A percentile compares a stretch with the other conserved stretches of the same genome.
Evolutionary conservation across 2,888 invertebrate species (phyloP).

Genomic region (Falcaria lacertinaria): DNA sequence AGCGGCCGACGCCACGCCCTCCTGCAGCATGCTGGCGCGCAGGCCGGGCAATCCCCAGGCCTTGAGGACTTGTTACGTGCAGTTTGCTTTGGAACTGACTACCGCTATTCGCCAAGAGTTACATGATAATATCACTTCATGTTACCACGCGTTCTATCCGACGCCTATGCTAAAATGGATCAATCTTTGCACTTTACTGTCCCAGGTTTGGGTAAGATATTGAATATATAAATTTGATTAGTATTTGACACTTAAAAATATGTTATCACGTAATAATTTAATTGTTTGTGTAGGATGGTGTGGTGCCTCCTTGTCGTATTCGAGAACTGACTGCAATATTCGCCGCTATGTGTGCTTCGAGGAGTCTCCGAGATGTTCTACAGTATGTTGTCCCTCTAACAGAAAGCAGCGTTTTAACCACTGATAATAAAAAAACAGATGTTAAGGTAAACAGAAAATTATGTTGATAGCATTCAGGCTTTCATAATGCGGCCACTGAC

Average conservation of each 20-base stretch:
- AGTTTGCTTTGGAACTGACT: slow-evolving; percentile 81
- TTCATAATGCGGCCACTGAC: background rate
- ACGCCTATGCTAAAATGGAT: slow-evolving; percentile 96
- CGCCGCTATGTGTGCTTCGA: slow-evolving; percentile 87
- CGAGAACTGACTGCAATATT: slow-evolving; percentile 83
- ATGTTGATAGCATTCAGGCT: background rate
- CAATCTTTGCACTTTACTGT: slow-evolving; percentile 90
- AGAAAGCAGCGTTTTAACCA: slow-evolving; percentile 34
- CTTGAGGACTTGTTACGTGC: slow-evolving; percentile 62
- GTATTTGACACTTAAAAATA: no score
- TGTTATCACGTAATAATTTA: no score
- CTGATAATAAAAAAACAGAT: slow-evolving; percentile 43
- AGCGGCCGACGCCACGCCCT: slow-evolving; percentile 83
- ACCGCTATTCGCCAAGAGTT: slow-evolving; percentile 92
- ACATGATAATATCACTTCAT: slow-evolving; percentile 92
- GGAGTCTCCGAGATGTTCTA: slow-evolving; percentile 60
- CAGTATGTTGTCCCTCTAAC: slow-evolving; percentile 65
- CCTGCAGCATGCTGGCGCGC: slow-evolving; percentile 53
- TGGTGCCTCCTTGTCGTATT: slow-evolving; percentile 43
- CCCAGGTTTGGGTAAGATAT: slow-evolving; percentile 80
- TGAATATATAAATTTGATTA: background rate
- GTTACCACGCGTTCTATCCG: slow-evolving; percentile 98
- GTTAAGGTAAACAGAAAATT: slow-evolving; percentile 34
- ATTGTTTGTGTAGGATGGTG: slow-evolving; percentile 43
- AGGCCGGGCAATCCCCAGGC: slow-evolving; percentile 59